Evolutionary conservation across 2,113 vertebrate genomes (phyloP), one percentile per base, ranked within the genome.

Genomic region (western clawed frog (Xenopus tropicalis)): DNA sequence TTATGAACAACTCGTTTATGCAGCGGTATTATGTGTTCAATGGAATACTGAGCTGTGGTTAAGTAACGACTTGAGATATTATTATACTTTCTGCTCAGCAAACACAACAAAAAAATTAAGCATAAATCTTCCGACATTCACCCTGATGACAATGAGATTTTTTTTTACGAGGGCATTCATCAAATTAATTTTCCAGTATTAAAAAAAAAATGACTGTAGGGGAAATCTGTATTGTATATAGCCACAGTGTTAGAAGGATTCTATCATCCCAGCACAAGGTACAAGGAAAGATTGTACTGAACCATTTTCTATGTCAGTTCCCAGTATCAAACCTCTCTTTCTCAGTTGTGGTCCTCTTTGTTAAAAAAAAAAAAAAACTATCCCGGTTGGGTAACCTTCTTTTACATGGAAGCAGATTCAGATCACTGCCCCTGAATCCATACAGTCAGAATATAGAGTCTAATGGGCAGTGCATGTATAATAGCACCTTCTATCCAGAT

Each of bases 11-110:
- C 13, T 61, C 59, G 20, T 51, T 61, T 52, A 74, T 58, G 21
- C 52, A 68, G 68, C 61, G 43, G 17, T 25, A 22, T 37, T 62
- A 22, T 14, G 23, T 21, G 16, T 51, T 61, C 64, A 61, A 62
- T 22, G 59, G 52, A 37, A 67, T 68, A 13, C 54, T 42, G 52
- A 61, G 22, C 37, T 58, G 19, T 24, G 8, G 21, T 61, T 13
- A 37, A 58, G 65, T 74, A 74, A 74, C 68, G 61, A 52, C 72
- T 43, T 54, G 52, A 54, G 52, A 54, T 54, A 54, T 54, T 54
- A 54, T 54, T 54, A 54, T 54, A 17, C 17, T 54, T n/a, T 54
- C 52, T 54, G 52, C 19, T 54, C 16, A 4, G 52, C 19, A 20
- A 54, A n/a, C 19, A 54, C 16, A 54, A 54, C 19, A 54, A 5